These are phyloP conservation scores for Conistra vaccinii DNA, from an alignment of 2,888 invertebrate species.

Conservation along the genomic window DNA sequence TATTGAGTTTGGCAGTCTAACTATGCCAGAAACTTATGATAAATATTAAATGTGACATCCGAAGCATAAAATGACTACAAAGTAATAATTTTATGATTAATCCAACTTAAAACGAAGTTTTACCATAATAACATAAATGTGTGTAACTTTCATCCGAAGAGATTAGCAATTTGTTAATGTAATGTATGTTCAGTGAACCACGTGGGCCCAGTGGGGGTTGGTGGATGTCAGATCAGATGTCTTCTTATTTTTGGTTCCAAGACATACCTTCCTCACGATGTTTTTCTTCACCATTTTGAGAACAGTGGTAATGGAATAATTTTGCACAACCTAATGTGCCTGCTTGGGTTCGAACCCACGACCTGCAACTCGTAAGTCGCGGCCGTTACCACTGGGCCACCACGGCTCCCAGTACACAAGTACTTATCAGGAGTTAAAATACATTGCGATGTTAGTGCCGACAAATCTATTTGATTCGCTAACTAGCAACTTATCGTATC, in stretches of 20 bases:
- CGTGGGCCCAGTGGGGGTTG: no score
- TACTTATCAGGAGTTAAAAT: background rate
- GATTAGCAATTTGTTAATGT: slow-evolving; percentile 10
- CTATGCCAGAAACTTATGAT: slow-evolving; percentile 18
- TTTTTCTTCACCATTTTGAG: no score
- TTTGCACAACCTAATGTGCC: no score
- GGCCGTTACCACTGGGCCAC: no score
- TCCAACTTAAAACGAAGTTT: slow-evolving; percentile 10
- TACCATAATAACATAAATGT: slow-evolving; percentile 2
- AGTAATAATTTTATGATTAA: slow-evolving; percentile 13
- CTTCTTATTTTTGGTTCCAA: no score
- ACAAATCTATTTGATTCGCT: no score
- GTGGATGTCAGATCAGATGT: no score
- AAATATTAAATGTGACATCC: slow-evolving; percentile 2
- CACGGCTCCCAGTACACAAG: no score
- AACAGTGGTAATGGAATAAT: no score
- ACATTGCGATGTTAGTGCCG: background rate
- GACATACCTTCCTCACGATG: no score
- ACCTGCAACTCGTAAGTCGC: no score
- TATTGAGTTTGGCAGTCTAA: background rate
- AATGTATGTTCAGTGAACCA: background rate
- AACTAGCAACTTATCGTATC: background rate
- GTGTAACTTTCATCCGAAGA: slow-evolving; percentile 5
- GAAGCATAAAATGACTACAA: slow-evolving; percentile 9
- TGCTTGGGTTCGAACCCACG: no score